phyloP scores from a whole-genome alignment of 1,140 invertebrate genomes.

The Phymastichus coffea region DNA sequence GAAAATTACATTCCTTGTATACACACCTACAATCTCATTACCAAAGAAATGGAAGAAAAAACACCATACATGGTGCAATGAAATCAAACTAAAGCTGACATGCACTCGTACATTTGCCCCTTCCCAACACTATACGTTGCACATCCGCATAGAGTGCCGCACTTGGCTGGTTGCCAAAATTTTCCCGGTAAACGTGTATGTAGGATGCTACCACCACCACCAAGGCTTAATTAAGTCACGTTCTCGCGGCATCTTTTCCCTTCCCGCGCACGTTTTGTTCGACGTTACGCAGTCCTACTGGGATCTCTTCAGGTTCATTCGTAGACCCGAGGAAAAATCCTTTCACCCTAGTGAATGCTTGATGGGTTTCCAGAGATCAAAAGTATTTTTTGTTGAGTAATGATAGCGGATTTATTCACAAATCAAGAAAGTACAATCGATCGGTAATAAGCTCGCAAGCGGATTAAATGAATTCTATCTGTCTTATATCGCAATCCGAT shows the following conservation, averaged over 20 bases:
- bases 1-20: too few relatives aligned
- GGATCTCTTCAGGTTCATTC: background rate
- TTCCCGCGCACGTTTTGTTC: constrained; percentile 12
- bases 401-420: background rate
- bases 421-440: too few relatives aligned
- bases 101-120: too few relatives aligned
- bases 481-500: too few relatives aligned
- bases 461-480: too few relatives aligned
- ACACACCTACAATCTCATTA: too few relatives aligned
- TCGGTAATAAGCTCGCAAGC: too few relatives aligned
- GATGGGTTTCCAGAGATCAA: background rate
- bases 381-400: background rate
- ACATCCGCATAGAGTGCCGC: constrained; percentile 54
- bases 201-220: background rate
- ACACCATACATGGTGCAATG: too few relatives aligned
- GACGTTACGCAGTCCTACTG: background rate
- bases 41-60: too few relatives aligned
- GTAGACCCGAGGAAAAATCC: background rate
- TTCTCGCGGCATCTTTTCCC: background rate
- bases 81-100: too few relatives aligned
- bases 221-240: constrained; percentile 16
- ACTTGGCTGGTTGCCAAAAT: constrained; percentile 46
- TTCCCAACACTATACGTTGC: too few relatives aligned
- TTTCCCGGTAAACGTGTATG: background rate
- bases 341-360: background rate